Conservation (phyloP, 2,888 invertebrate species). For the Dyspetes luteomarginatus region DNA sequence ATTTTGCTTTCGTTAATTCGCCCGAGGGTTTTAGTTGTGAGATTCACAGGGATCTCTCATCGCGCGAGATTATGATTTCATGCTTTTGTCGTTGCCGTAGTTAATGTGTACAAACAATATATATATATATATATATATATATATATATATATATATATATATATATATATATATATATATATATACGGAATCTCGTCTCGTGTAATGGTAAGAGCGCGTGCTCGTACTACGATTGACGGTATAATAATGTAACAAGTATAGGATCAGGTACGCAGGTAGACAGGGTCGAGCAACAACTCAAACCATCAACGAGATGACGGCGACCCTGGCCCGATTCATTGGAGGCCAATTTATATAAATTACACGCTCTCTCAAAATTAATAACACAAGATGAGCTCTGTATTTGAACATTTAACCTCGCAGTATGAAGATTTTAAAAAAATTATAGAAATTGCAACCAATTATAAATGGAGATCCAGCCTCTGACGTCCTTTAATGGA, state of each 20-base stretch:
- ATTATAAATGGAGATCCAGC: no score
- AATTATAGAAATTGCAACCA: no score
- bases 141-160: no score
- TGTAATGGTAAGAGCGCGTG: no score
- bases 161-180: no score
- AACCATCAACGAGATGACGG: conserved; percentile 40
- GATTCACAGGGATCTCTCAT: conserved; percentile 42
- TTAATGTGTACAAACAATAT: neutral
- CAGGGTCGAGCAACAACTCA: conserved; percentile 1
- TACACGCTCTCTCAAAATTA: conserved; percentile 61
- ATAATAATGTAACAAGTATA: conserved; percentile 9
- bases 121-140: no score
- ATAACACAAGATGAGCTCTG: conserved; percentile 45
- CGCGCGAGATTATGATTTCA: conserved; percentile 41
- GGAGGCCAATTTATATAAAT: conserved; percentile 65
- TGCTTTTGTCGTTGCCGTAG: conserved; percentile 10
- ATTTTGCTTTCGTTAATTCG: conserved; percentile 52
- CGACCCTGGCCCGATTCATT: conserved; percentile 68
- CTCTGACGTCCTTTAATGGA: no score
- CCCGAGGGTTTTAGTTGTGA: conserved; percentile 30
- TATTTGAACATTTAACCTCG: no score
- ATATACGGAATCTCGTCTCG: no score
- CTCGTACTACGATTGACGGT: neutral
- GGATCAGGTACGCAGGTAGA: neutral
- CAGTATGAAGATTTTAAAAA: no score